Evolutionary conservation across 2,113 vertebrate genomes (phyloP), one percentile per base, ranked within the genome.

Genomic region (Phocoena phocoena): DNA sequence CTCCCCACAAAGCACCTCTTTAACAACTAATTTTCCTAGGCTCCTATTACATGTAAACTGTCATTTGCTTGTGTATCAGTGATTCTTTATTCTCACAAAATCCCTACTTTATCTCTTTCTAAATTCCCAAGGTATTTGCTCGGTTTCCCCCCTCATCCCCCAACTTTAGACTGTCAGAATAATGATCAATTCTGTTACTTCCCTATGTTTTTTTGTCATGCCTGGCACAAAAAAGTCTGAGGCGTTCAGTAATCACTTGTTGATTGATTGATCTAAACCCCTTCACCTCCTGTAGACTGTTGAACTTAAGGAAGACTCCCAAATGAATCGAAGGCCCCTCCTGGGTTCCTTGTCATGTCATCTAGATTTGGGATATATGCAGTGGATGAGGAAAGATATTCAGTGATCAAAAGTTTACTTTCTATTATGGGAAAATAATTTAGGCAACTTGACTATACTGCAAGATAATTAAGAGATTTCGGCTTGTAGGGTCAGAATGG

Each of bases 391-490:
- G 33, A 81, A 41, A 10, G 55, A 55, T 79, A 70, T n/a, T 68
- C n/a, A 33, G 2, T 89, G 79, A 47, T 55, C 60, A 73, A 82
- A 90, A 65, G n/a, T 86, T 83, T 89, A 38, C 50, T 63, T 93
- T 82, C 38, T 31, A 2, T 91, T 74, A 53, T 70, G 50, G 89
- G 80, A 65, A 97, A 77, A 67, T 53, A 93, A 6, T 80, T 67
- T 85, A 88, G 95, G 41, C 82, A 94, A 86, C 23, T 87, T 87
- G 55, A 67, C 67, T 96, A 58, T 96, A 36, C 53, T 88, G 14
- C 8, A 60, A 47, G 84, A 62, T 86, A 71, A 50, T 83, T 74
- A 86, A 91, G 60, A 84, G 80, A 96, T 71, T 41, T 70, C 1
- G 38, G 31, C 23, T 88, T 84, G 76, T 76, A 79, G 55, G 85